These are phyloP conservation scores for Microcebus griseorufus DNA, from an alignment of 2,113 vertebrate genomes.

Conservation along the genomic window DNA sequence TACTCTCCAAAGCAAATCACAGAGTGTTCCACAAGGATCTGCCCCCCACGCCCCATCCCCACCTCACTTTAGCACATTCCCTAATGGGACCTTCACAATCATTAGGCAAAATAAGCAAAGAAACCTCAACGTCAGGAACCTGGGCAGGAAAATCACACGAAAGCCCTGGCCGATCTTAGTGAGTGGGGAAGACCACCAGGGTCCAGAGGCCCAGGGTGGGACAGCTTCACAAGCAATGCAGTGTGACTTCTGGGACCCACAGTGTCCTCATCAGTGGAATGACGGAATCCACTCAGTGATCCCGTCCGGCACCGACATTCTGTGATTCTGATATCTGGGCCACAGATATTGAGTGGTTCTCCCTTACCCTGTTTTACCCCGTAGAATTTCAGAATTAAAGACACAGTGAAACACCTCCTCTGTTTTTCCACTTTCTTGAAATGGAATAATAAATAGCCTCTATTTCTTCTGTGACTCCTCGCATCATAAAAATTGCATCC, in stretches of 20 bases:
- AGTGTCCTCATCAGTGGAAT: background rate
- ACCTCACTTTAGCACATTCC: background rate
- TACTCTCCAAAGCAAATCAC: slow-evolving; percentile 34
- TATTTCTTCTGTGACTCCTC: background rate
- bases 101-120: slow-evolving; percentile 40
- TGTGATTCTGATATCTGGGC: background rate
- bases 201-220: too few relatives aligned
- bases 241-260: background rate
- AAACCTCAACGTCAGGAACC: background rate
- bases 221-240: fast-evolving
- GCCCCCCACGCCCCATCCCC: background rate
- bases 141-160: background rate
- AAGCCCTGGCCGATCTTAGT: background rate
- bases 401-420: background rate
- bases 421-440: slow-evolving; percentile 44
- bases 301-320: background rate
- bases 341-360: background rate
- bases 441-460: slow-evolving; percentile 12
- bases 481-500: background rate
- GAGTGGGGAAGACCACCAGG: too few relatives aligned
- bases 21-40: slow-evolving; percentile 17
- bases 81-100: slow-evolving; percentile 43
- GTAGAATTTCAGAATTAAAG: background rate
- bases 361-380: background rate
- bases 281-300: background rate